These are phyloP conservation scores for Apodemus speciosus DNA, from an alignment of 2,113 vertebrate species.

Conservation along the genomic window DNA sequence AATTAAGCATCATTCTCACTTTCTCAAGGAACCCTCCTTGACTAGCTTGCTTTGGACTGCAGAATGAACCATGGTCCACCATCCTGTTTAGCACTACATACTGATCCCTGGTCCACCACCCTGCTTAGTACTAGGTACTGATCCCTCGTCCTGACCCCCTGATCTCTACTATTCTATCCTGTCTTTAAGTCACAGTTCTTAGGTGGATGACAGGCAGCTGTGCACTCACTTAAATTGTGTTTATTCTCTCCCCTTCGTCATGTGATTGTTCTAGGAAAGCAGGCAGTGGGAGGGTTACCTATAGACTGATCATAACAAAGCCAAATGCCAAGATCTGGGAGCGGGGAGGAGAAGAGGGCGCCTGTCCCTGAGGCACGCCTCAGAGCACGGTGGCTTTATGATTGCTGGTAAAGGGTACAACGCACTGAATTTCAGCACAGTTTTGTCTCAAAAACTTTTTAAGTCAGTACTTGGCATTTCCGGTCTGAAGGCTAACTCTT, in stretches of 20 bases:
- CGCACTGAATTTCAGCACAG: background rate
- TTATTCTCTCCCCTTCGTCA: background rate
- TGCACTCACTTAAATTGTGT: background rate
- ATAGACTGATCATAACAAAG: fast-evolving
- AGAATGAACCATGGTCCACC: background rate
- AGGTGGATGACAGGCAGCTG: fast-evolving
- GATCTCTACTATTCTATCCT: too few relatives aligned
- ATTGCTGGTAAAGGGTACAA: background rate
- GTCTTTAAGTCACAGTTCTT: background rate
- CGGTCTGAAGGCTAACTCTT: background rate
- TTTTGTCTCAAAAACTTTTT: background rate
- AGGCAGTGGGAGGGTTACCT: background rate
- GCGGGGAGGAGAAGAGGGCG: background rate
- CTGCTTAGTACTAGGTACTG: background rate
- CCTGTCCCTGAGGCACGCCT: background rate
- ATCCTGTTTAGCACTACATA: background rate
- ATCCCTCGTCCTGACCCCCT: background rate
- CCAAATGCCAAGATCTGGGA: background rate
- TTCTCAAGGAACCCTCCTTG: background rate
- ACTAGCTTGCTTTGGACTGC: background rate
- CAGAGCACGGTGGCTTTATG: background rate
- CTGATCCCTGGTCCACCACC: too few relatives aligned
- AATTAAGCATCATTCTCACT: background rate
- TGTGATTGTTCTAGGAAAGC: background rate
- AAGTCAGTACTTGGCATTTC: background rate